A percentile compares a stretch with the other conserved stretches of the same genome.
phyloP scores from a whole-genome alignment of 2,797 vertebrate genomes.

The Carcharodon carcharias region DNA sequence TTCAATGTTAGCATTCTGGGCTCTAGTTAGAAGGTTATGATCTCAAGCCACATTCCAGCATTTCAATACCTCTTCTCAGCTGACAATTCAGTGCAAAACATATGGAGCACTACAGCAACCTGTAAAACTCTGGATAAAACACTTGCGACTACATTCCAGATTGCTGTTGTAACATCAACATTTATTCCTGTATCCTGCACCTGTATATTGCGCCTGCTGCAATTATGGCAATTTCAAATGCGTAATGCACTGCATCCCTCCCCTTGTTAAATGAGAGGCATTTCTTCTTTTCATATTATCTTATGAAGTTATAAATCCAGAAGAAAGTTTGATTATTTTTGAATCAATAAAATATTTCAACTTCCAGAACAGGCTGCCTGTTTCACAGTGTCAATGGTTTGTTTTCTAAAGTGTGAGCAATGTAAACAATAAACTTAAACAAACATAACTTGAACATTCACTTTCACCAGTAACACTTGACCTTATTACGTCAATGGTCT shows the following conservation, averaged over 20 bases:
- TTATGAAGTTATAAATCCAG: neutral
- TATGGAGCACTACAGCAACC: neutral
- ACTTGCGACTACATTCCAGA: neutral
- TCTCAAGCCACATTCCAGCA: neutral
- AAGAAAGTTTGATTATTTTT: neutral
- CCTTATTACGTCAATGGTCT: no score
- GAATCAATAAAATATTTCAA: no score
- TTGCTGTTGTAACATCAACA: neutral
- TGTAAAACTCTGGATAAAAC: neutral
- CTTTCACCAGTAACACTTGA: no score
- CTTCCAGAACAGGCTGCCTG: no score
- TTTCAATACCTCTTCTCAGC: neutral
- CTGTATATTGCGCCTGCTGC: neutral
- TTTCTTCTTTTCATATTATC: neutral
- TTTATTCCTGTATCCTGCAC: neutral
- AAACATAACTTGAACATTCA: no score
- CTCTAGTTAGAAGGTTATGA: neutral
- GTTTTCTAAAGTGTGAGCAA: no score
- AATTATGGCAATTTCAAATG: neutral
- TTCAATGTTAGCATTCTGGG: neutral
- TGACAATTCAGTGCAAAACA: neutral
- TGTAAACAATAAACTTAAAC: no score
- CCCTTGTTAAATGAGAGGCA: neutral
- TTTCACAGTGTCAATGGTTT: no score
- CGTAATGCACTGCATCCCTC: neutral